Base-by-base conservation (phyloP, 2,797 vertebrate species). In the Alca torda region DNA sequence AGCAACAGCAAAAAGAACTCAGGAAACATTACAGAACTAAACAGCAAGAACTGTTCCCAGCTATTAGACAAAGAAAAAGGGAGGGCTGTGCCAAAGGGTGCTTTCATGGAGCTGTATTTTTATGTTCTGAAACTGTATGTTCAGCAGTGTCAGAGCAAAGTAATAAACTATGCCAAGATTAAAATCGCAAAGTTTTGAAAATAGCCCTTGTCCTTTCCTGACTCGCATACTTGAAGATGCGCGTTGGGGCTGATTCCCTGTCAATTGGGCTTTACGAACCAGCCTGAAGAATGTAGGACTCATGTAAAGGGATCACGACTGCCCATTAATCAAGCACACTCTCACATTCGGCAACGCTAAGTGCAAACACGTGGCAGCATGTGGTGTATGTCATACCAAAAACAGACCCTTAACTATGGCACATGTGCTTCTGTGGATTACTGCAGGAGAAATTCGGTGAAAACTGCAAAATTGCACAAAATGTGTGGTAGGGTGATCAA, bases 21-120 rank as follows among this genome's bases (percentile, higher is more conserved):
- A 0, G 43, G 59, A 92, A 78, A 72, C 50, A 64, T 35, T 31
- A 75, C 45, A 87, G 73, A 94, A 65, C 48, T 75, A 64, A 93
- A 85, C 30, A 94, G 46, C 41, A 90, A 87, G 85, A 93, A 92
- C 48, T 68, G n/a, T 77, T 92, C 35, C 48, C 60, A 92, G 77
- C 30, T 68, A 51, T 87, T 26, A 83, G 46, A 73, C 41, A 84
- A 81, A 80, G 75, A 28, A 81, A 88, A 92, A 25, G 5, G 33
- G 8, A 90, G 20, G 23, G 16, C 35, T 87, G 35, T 68, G 90
- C 56, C 86, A 79, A 94, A 84, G 31, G 93, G 48, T 25, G 28
- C 7, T 83, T 82, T 53, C 45, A 57, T 1, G 6, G 68, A 82
- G 20, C 37, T 83, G 21, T 61, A 64, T 63, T 54, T 73, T 56